Percentiles rank a stretch among this genome's conserved stretches.
These are phyloP conservation scores for Ormyrus nitidulus DNA, from an alignment of 2,888 invertebrate species.

Conservation along the genomic window DNA sequence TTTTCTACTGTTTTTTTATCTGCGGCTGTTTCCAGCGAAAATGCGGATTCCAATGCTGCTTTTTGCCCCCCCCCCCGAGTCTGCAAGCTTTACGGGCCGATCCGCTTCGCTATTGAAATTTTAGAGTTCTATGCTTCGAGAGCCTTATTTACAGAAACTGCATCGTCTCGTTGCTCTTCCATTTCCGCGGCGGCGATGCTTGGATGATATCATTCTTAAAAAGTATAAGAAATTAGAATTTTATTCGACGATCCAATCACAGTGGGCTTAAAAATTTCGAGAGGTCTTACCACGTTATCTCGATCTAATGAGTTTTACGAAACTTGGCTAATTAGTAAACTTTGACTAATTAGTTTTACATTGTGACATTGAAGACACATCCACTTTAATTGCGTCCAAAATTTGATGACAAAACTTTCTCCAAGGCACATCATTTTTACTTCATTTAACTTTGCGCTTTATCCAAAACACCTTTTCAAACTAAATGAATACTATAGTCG, in stretches of 20 bases:
- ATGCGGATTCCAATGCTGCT: not conserved
- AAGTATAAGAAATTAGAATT: no score
- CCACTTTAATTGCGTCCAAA: not conserved
- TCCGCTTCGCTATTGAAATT: conserved; percentile 10
- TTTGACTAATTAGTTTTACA: conserved; percentile 1
- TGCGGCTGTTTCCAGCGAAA: not conserved
- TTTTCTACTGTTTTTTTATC: conserved; percentile 32
- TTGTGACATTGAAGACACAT: not conserved
- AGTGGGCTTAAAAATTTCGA: no score
- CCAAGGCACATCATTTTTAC: not conserved
- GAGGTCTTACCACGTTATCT: no score
- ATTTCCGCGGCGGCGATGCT: not conserved
- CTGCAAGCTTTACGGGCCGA: not conserved
- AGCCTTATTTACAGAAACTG: not conserved
- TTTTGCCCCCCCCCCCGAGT: not conserved
- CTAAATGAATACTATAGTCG: conserved; percentile 22
- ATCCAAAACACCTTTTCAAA: not conserved
- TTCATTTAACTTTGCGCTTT: not conserved
- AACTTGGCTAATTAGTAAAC: conserved; percentile 1
- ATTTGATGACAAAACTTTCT: conserved; percentile 6
- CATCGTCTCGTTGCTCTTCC: not conserved
- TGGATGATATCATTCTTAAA: no score
- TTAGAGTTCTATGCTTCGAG: not conserved
- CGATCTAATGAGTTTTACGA: not conserved
- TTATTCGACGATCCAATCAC: no score